Base-by-base conservation (phyloP, 1,140 invertebrate genomes). In the Meteorus sp. region DNA sequence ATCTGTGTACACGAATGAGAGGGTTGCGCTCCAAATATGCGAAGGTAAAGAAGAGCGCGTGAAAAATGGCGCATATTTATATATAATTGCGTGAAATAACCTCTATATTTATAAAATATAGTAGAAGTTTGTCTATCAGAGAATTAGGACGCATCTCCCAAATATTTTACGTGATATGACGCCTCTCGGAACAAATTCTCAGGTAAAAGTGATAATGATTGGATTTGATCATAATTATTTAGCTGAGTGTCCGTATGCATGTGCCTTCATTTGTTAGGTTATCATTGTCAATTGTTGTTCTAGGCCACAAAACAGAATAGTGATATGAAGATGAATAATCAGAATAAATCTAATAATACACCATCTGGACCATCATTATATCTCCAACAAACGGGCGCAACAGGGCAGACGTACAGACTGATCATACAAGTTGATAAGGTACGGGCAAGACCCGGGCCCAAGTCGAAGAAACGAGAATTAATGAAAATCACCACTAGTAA, bases 381-480 rank as follows among this genome's bases (percentile, higher is more conserved):
- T 31, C 22, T 47, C 0, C 60, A 60, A 33, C 33, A 56, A 20
- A 17, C 50, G 11, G 35, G 56, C 6, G 48, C 39, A 4, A 39
- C 45, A 9, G 48, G 52, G 6, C 66, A 62, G 9, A 25, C 61
- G 11, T 79, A 75, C 56, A 66, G 73, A 13, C 58, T 79, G 29
- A 71, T 66, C 0, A 73, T 78, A 62, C 67, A 75, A 13, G 76
- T 79, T 22, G 74, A 76, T 17, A 79, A 78, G 63, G 65, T 76
- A 29, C 53, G 65, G 25, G 29, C 64, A 11, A 69, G 62, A 33
- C 68, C 74, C 19, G 64, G 64, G 37, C 72, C 70, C 8, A 70
- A 63, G 27, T 70, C 69, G n/a, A 59, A 53, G 33, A 64, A 66
- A 19, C 23, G 51, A 15, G 15, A 15, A 8, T 20, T 23, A 17